Evolutionary conservation across 2,113 vertebrate species (phyloP), one percentile per base, ranked within the genome.

Genomic region (Pollachius pollachius): DNA sequence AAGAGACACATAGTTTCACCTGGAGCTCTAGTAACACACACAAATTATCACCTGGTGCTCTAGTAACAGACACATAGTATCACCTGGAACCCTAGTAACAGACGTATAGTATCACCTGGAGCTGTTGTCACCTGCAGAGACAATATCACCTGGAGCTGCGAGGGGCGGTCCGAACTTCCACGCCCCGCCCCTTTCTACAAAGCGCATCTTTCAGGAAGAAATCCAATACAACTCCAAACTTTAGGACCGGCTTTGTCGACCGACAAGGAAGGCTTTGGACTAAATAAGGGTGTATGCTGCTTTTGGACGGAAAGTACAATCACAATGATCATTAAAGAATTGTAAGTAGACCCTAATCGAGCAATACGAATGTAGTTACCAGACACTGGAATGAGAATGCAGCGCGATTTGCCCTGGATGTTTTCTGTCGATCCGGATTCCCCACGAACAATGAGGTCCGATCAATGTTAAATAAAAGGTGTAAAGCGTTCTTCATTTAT

Each of bases 271-370:
- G 18, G 30, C 21, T 16, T 0, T 15, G 9, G 0, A 0, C 62
- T 74, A 1, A 5, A 18, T 15, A 16, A 64, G 7, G 7, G 57
- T 67, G 25, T 62, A 17, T 41, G 37, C 65, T 25, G 68, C 6
- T 19, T 72, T 18, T 52, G 64, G 19, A 70, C 80, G 63, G 41
- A 74, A 11, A 0, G 18, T 63, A 59, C 59, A 16, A 52, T 23
- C 83, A 82, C 67, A 68, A 92, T 93, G 91, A 73, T 89, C 4
- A 88, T 89, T 58, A 88, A 87, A 67, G 92, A 93, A 66, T 93
- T 67, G 92, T 93, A 74, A 93, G 92, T 92, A 80, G 52, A 5
- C 7, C 0, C 21, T 34, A 34, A n/a, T 59, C 64, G 13, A 60
- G 5, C 18, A 60, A 19, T 21, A 19, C n/a, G n/a, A 23, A 19